Conservation (phyloP, 2,888 invertebrate species). For the Aradus depressus region DNA sequence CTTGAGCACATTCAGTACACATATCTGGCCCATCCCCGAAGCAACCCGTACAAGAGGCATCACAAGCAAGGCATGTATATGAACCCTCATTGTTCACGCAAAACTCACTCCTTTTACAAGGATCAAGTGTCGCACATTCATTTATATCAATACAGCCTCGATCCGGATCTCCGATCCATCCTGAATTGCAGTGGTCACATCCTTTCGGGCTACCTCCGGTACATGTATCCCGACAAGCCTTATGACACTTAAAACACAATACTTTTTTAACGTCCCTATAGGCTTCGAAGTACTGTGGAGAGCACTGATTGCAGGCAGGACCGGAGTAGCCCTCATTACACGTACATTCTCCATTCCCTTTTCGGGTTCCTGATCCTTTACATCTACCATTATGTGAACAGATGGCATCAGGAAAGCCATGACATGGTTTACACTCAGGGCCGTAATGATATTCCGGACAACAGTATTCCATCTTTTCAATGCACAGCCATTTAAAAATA, state of each 20-base stretch:
- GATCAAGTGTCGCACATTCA: constrained; percentile 56
- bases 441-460: constrained; percentile 80
- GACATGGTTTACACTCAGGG: constrained; percentile 65
- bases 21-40: constrained; percentile 84
- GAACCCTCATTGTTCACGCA: constrained; percentile 84
- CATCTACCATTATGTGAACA: constrained; percentile 78
- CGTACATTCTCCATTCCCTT: constrained; percentile 81
- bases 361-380: constrained; percentile 78
- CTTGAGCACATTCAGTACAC: constrained; percentile 69
- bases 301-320: constrained; percentile 65
- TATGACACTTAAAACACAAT: constrained; percentile 67
- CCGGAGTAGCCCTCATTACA: constrained; percentile 78
- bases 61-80: constrained; percentile 69
- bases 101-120: constrained; percentile 55
- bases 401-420: constrained; percentile 56
- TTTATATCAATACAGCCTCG: constrained; percentile 75
- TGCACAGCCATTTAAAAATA: constrained; percentile 64
- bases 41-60: constrained; percentile 72
- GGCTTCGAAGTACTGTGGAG: constrained; percentile 56
- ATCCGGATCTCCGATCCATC: constrained; percentile 61
- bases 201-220: constrained; percentile 58
- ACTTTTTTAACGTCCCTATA: constrained; percentile 63
- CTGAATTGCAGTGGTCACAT: constrained; percentile 54
- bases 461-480: constrained; percentile 59
- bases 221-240: constrained; percentile 65